Base-by-base conservation (phyloP, 2,113 vertebrate species). In the Prochilodus magdalenae region DNA sequence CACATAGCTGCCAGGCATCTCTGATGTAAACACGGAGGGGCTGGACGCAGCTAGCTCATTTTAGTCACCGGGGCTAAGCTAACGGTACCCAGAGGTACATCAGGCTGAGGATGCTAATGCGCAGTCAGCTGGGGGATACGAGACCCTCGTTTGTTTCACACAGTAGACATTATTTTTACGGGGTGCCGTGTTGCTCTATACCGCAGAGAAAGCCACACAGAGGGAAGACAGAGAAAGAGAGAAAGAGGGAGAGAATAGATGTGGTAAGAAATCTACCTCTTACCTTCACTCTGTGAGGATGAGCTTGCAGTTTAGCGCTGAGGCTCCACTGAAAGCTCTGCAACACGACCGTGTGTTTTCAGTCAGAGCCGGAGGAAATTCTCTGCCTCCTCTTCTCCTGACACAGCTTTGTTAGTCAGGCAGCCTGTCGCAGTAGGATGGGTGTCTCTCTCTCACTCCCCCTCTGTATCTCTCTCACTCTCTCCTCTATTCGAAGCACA, bases 371-470 rank as follows among this genome's bases (percentile, higher is more conserved):
- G 20, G 29, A 81, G 59, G 5, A 47, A 55, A 29, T 62, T 60
- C 40, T 74, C 26, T 73, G 53, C 53, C 53, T 57, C 53, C 53
- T n/a, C 36, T 75, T 30, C 16, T 66, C 70, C 65, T 24, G 27
- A 55, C 72, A 7, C 0, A 80, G 65, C 77, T 74, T 65, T 77
- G 51, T 57, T 72, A 16, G 11, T 59, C 51, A 93, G 89, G 94
- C 94, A 93, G 93, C 29, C 93, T 93, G 93, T 94, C 89, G 94
- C 94, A 94, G 92, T 92, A 92, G 89, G 90, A 94, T 94, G 92
- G 92, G 93, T 93, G 75, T 62, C 57, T 7, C 60, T 36, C 49
- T 72, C 67, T 49, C 77, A 70, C 47, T 22, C 67, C 80, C 84
- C 36, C 67, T 79, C n/a, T 76, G 70, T 63, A 62, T 77, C 73